These are phyloP conservation scores for Drosophila acutilabella DNA, from an alignment of 2,888 invertebrate species.

Conservation along the genomic window DNA sequence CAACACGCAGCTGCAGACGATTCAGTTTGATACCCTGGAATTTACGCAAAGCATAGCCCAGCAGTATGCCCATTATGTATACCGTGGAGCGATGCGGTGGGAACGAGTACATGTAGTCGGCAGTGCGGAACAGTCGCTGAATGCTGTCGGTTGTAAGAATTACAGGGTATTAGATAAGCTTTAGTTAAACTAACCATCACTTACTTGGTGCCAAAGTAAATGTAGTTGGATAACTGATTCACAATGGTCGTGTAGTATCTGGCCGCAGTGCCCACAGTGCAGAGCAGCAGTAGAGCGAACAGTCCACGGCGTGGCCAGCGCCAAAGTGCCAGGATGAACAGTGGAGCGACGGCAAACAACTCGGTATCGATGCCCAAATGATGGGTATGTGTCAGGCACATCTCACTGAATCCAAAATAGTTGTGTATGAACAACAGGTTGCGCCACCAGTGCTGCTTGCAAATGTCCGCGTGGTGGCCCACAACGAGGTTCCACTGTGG, in stretches of 20 bases:
- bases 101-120: constrained; percentile 89
- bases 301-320: constrained; percentile 87
- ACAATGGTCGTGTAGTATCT: constrained; percentile 88
- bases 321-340: constrained; percentile 87
- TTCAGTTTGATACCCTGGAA: constrained; percentile 85
- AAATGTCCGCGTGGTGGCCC: constrained; percentile 88
- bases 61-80: constrained; percentile 89
- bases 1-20: constrained; percentile 85
- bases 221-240: constrained; percentile 88
- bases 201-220: constrained; percentile 90
- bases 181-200: constrained; percentile 65
- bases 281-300: constrained; percentile 85
- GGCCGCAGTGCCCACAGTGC: constrained; percentile 87
- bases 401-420: constrained; percentile 90
- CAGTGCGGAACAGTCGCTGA: constrained; percentile 88
- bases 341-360: constrained; percentile 88
- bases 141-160: constrained; percentile 85
- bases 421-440: constrained; percentile 90
- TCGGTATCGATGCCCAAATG: constrained; percentile 90
- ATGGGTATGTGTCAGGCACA: constrained; percentile 90
- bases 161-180: background rate
- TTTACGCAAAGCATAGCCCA: constrained; percentile 87
- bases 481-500: constrained; percentile 90
- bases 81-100: constrained; percentile 89
- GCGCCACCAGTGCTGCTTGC: constrained; percentile 90